phyloP scores from a whole-genome alignment of 2,888 invertebrate genomes.

The Eristalis pertinax region DNA sequence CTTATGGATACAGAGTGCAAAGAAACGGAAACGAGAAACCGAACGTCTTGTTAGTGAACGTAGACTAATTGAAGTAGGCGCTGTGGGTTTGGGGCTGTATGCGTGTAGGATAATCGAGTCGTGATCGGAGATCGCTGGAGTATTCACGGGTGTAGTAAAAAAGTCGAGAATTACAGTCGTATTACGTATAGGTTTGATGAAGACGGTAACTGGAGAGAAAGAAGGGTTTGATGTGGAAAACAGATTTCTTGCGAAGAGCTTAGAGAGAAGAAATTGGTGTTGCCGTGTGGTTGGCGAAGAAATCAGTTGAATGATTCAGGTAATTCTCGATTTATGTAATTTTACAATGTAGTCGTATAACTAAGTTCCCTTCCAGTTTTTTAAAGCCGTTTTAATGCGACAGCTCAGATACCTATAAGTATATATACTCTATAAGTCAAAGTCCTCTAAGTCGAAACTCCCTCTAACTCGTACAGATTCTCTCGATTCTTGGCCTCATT shows the following conservation, averaged over 20 bases:
- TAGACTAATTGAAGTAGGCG: conserved; percentile 68
- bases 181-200: neutral
- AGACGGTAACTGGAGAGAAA: conserved; percentile 12
- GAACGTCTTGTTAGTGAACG: conserved; percentile 69
- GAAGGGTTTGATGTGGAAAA: conserved; percentile 56
- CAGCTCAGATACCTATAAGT: no score
- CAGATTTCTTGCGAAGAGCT: conserved; percentile 63
- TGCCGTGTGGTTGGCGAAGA: neutral
- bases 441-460: no score
- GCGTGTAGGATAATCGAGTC: conserved; percentile 32
- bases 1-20: conserved; percentile 11
- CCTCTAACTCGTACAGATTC: no score
- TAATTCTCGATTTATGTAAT: no score
- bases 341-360: no score
- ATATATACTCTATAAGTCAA: no score
- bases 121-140: conserved; percentile 30
- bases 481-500: no score
- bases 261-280: conserved; percentile 26
- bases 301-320: no score
- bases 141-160: conserved; percentile 39
- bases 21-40: conserved; percentile 21
- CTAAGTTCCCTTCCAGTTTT: no score
- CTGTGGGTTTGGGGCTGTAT: conserved; percentile 16
- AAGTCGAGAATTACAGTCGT: conserved; percentile 39
- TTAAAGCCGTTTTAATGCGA: no score